Percentiles rank a stretch among this genome's conserved stretches.
These are phyloP conservation scores for Atherix ibis DNA, from an alignment of 2,888 invertebrate genomes.

Conservation along the genomic window DNA sequence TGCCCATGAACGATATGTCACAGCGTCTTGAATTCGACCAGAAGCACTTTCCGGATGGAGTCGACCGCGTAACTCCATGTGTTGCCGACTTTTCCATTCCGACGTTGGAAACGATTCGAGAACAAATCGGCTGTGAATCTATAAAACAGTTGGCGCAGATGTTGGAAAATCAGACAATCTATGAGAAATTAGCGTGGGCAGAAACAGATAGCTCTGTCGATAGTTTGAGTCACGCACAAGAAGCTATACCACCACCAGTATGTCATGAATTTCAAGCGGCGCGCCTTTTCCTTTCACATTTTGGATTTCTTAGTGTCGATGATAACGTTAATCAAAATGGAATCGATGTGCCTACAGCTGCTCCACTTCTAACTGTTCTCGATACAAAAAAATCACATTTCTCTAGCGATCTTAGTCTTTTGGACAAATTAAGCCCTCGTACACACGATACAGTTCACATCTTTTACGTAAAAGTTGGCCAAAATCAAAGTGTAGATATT, in stretches of 20 bases:
- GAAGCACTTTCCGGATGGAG: constrained; percentile 63
- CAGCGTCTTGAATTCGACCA: constrained; percentile 52
- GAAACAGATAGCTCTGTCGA: constrained; percentile 31
- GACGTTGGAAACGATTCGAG: constrained; percentile 56
- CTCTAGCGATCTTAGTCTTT: constrained; percentile 55
- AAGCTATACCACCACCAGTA: constrained; percentile 63
- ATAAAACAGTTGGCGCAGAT: constrained; percentile 52
- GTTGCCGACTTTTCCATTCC: constrained; percentile 88
- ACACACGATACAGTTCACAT: constrained; percentile 86
- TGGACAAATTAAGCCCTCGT: constrained; percentile 77
- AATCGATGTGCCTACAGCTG: constrained; percentile 20
- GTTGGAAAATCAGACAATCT: constrained; percentile 50
- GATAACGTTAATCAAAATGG: constrained; percentile 29
- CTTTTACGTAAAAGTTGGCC: constrained; percentile 83
- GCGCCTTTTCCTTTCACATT: constrained; percentile 84
- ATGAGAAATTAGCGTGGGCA: constrained; percentile 39
- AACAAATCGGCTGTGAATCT: constrained; percentile 36
- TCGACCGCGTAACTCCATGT: constrained; percentile 62
- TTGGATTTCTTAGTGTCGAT: constrained; percentile 68
- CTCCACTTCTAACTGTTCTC: constrained; percentile 25
- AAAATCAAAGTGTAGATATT: constrained; percentile 61
- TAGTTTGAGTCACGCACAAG: constrained; percentile 41
- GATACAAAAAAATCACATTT: constrained; percentile 44
- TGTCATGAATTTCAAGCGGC: constrained; percentile 93
- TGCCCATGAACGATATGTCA: constrained; percentile 52